Conservation (phyloP, 2,797 vertebrate genomes). For the Sarcoramphus papa region DNA sequence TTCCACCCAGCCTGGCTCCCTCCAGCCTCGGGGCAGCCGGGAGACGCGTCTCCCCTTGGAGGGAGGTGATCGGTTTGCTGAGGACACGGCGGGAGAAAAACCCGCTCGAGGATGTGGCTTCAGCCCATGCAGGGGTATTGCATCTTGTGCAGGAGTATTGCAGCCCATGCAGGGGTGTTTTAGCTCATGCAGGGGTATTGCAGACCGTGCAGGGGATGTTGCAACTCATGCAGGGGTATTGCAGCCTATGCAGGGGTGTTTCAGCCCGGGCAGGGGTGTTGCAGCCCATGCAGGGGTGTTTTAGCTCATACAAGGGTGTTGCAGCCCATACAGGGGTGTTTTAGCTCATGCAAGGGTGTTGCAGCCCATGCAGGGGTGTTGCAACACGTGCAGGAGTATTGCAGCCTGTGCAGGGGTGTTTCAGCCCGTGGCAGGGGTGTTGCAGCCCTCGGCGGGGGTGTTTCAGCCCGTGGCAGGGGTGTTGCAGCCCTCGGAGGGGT, state of each 20-base stretch:
- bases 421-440: accelerated
- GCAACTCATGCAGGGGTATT: accelerated
- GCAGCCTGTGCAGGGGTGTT: accelerated
- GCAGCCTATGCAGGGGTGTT: accelerated
- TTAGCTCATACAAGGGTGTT: accelerated
- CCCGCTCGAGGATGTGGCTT: not conserved
- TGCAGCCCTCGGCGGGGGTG: not conserved
- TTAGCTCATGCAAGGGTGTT: accelerated
- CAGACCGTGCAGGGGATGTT: no score
- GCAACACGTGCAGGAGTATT: accelerated
- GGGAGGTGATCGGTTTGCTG: not conserved
- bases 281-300: accelerated
- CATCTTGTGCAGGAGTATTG: accelerated
- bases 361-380: accelerated
- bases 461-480: accelerated
- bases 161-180: not conserved
- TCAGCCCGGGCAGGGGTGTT: not conserved
- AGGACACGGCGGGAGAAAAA: not conserved
- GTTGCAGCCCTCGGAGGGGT: accelerated
- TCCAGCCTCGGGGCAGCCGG: not conserved
- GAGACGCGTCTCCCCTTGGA: accelerated
- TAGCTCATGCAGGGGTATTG: accelerated
- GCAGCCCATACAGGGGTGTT: accelerated
- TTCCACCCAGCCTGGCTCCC: not conserved
- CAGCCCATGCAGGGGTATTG: accelerated